Evolutionary conservation across 2,888 invertebrate species (phyloP), one percentile per base, ranked within the genome.

Genomic region (Nemotelus nigrinus): DNA sequence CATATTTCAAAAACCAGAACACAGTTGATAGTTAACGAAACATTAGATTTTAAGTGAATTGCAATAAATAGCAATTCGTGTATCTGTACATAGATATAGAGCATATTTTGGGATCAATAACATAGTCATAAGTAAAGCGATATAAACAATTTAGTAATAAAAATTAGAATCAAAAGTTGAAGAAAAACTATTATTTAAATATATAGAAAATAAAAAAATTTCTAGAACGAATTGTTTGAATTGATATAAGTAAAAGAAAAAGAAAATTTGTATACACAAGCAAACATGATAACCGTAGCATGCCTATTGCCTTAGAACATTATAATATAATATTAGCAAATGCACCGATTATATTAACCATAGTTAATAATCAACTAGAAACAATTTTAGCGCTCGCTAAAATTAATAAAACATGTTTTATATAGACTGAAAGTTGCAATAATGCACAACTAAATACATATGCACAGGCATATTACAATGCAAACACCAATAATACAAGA

Each of bases 11-110:
- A 77, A 78, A 81, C 80, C 80, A 79, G 82, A 81, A 82, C 82
- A 82, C 82, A 82, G 82, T 82, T 82, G 79, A 82, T 81, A 82
- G 82, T 82, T 82, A 82, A 82, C 82, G 82, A 82, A 82, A 81
- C 80, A 77, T 79, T 82, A 81, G 77, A 39, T 55, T 68, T 60
- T 76, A 79, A 81, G 79, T 76, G 7, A 77, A 76, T 80, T 77
- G 75, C 53, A 50, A 48, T 41, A 43, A 64, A 50, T 10, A 45
- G 57, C 64, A 57, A 72, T 72, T 65, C 55, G 60, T 55, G 47
- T 39, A 65, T 71, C 48, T 65, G 60, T 79, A 78, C 65, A 77
- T 71, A 70, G 67, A 55, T 55, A 65, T 63, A 63, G 43, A 39
- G 39, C 47, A 70, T 70, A 60, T 74, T 74, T 71, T 71, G 79